A percentile compares a stretch with the other conserved stretches of the same genome.
These are phyloP conservation scores for Gavialis gangeticus DNA, from an alignment of 2,113 vertebrate genomes.

Conservation along the genomic window DNA sequence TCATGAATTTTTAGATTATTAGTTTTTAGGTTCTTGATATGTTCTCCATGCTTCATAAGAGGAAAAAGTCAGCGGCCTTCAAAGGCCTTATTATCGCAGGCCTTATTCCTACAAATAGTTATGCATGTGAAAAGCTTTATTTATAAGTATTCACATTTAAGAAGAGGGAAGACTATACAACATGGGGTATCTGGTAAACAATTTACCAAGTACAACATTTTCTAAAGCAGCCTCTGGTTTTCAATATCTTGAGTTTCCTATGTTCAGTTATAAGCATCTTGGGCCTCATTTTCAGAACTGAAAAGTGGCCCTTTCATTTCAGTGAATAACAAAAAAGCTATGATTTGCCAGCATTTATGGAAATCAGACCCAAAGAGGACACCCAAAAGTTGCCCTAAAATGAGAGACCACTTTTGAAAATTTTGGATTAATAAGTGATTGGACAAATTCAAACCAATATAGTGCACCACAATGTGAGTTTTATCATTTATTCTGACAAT, in stretches of 20 bases:
- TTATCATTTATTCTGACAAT: background rate
- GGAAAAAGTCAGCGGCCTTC: background rate
- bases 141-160: background rate
- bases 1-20: background rate
- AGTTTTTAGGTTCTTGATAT: background rate
- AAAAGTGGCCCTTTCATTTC: background rate
- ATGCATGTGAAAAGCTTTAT: background rate
- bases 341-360: rapidly evolving
- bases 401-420: background rate
- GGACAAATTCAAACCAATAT: background rate
- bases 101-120: background rate
- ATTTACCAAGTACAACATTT: background rate
- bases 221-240: background rate
- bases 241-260: background rate
- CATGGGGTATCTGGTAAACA: background rate
- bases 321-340: background rate
- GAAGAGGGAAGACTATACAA: background rate
- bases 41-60: rapidly evolving
- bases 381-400: background rate
- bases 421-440: background rate
- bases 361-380: background rate
- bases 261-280: background rate
- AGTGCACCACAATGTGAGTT: background rate
- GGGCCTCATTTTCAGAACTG: background rate
- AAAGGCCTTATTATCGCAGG: background rate